phyloP scores from a whole-genome alignment of 2,113 vertebrate genomes.

The Alectura lathami region DNA sequence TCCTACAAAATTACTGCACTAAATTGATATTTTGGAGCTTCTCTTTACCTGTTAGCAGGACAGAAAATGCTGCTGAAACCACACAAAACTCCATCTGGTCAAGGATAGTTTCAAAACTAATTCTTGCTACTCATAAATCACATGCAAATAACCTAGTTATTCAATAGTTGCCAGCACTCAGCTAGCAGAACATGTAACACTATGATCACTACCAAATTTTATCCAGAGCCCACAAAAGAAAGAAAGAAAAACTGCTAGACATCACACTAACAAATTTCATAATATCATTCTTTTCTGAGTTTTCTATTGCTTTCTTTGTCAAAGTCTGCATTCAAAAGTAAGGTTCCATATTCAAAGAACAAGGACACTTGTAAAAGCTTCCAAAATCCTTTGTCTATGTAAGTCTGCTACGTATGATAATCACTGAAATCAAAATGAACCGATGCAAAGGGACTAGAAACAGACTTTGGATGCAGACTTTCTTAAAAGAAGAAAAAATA shows the following conservation, averaged over 20 bases:
- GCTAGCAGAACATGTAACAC: background rate
- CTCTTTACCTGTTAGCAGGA: background rate
- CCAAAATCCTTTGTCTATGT: background rate
- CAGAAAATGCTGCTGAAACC: background rate
- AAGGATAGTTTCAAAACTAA: background rate
- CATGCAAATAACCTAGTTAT: background rate
- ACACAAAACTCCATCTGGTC: background rate
- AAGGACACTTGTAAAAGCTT: background rate
- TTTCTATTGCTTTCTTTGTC: background rate
- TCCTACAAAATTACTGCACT: background rate
- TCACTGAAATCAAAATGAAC: background rate
- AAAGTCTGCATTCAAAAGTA: background rate
- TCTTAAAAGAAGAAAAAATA: background rate
- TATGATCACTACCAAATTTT: rapidly evolving
- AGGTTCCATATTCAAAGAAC: background rate
- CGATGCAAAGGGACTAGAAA: background rate
- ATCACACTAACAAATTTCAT: background rate
- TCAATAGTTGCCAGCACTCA: background rate
- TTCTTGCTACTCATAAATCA: background rate
- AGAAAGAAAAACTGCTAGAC: background rate
- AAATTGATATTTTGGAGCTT: background rate
- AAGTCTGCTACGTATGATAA: background rate
- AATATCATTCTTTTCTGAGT: background rate
- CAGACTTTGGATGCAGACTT: background rate
- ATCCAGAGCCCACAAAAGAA: background rate